A percentile compares a stretch with the other conserved stretches of the same genome.
Conservation (phyloP, 1,140 invertebrate species). For the Psilanteris sp. region DNA sequence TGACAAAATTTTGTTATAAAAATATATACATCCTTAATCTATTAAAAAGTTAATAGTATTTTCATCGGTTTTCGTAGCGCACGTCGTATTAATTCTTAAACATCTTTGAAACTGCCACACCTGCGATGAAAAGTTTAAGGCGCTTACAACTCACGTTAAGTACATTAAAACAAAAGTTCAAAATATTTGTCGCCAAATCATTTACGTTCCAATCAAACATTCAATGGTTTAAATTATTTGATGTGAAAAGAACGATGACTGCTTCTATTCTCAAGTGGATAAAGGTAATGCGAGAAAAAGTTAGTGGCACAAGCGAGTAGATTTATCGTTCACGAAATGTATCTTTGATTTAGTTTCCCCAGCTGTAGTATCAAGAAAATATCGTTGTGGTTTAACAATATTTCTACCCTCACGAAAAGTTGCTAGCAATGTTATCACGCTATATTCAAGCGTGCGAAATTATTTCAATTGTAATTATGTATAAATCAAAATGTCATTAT, state of each 20-base stretch:
- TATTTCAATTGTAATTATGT: slow-evolving; percentile 15
- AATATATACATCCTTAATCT: too few species aligned
- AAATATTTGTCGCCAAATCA: slow-evolving; percentile 40
- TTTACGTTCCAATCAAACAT: slow-evolving; percentile 32
- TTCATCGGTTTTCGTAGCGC: slow-evolving; percentile 9
- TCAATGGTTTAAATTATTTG: slow-evolving; percentile 40
- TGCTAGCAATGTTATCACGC: slow-evolving; percentile 1
- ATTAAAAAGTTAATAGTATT: slow-evolving; percentile 8
- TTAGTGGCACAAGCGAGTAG: slow-evolving; percentile 7
- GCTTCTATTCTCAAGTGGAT: slow-evolving; percentile 13
- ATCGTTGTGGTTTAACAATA: slow-evolving; percentile 35
- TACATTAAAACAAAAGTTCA: slow-evolving; percentile 50
- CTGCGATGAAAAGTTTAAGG: slow-evolving; percentile 43
- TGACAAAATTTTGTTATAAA: too few species aligned
- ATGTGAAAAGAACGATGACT: slow-evolving; percentile 30
- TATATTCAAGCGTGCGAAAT: slow-evolving; percentile 13
- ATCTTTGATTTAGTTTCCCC: slow-evolving; percentile 52
- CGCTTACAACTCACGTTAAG: slow-evolving; percentile 37
- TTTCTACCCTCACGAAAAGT: slow-evolving; percentile 43
- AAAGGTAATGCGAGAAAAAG: slow-evolving; percentile 21
- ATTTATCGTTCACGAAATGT: slow-evolving; percentile 46
- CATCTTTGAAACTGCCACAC: slow-evolving; percentile 44
- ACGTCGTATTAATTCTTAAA: slow-evolving; percentile 49
- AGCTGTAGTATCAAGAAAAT: slow-evolving; percentile 24
- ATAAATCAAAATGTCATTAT: slow-evolving; percentile 1